Evolutionary conservation across 2,113 vertebrate species (phyloP).

Genomic region (Furnarius figulus): DNA sequence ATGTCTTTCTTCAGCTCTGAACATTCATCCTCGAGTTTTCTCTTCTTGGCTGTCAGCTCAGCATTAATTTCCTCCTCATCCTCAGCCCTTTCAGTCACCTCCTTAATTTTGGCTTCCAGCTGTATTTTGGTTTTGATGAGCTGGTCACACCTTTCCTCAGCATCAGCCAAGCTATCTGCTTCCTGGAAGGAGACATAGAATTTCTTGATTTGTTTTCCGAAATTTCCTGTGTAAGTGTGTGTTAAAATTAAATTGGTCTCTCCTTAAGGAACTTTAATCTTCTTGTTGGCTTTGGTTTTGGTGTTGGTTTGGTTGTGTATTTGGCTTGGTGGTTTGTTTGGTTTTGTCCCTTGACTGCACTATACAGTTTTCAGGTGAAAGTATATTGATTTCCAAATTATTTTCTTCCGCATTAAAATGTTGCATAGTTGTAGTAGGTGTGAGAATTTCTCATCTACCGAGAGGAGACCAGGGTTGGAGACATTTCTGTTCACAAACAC

Average conservation of each 20-base stretch:
- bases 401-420: not conserved
- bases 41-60: not conserved
- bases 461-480: not conserved
- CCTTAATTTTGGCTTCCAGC: constrained; percentile 84
- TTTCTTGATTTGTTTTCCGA: not conserved
- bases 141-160: constrained; percentile 87
- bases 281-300: not conserved
- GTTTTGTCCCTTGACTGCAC: too few species aligned
- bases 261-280: not conserved
- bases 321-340: not conserved
- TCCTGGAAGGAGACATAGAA: constrained; percentile 64
- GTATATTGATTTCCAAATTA: not conserved
- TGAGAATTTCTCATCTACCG: not conserved
- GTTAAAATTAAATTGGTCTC: not conserved
- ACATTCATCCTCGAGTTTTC: not conserved
- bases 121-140: constrained; percentile 86
- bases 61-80: not conserved
- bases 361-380: not conserved
- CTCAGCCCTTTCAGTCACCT: not conserved
- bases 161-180: constrained; percentile 83
- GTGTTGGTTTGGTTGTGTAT: not conserved
- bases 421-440: not conserved
- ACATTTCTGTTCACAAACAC: not conserved
- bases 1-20: not conserved
- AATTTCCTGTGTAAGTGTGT: not conserved